Percentiles rank a stretch among this genome's conserved stretches.
These are phyloP conservation scores for Solea senegalensis DNA, from an alignment of 2,113 vertebrate species.

Conservation along the genomic window DNA sequence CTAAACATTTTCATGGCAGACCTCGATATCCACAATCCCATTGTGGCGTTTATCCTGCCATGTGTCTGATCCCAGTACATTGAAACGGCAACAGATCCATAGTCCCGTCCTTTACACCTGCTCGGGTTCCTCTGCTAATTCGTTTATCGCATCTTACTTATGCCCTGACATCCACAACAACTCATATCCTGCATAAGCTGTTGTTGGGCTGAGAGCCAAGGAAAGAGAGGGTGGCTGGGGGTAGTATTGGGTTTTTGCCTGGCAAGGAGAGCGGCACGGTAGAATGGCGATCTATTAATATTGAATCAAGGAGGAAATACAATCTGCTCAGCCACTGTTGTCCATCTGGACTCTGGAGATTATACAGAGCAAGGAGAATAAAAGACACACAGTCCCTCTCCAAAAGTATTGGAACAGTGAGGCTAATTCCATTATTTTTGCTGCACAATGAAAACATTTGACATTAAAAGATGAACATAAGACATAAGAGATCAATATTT, in stretches of 20 bases:
- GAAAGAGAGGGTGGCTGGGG: not conserved
- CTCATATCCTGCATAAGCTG: constrained; percentile 20
- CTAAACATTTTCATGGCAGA: constrained; percentile 3
- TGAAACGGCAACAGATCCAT: constrained; percentile 43
- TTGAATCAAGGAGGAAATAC: constrained; percentile 73
- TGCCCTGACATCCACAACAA: constrained; percentile 23
- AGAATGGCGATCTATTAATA: constrained; percentile 69
- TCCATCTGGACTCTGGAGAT: constrained; percentile 58
- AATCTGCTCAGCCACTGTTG: constrained; percentile 54
- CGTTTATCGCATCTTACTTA: constrained; percentile 35
- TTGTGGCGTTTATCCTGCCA: constrained; percentile 10
- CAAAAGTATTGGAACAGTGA: no score
- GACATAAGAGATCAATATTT: no score
- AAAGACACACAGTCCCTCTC: constrained; percentile 2
- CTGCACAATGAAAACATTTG: no score
- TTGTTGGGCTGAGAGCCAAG: constrained; percentile 45
- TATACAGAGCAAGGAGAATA: constrained; percentile 36
- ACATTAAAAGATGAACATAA: no score
- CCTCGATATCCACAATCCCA: constrained; percentile 13
- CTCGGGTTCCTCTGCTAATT: constrained; percentile 59
- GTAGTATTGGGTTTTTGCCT: constrained; percentile 13
- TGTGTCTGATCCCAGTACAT: constrained; percentile 11
- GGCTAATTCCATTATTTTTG: no score
- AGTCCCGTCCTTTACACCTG: constrained; percentile 27
- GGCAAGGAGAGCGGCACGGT: constrained; percentile 32